These are phyloP conservation scores for Rhinoptilus africanus DNA, from an alignment of 2,113 vertebrate species.

Conservation along the genomic window DNA sequence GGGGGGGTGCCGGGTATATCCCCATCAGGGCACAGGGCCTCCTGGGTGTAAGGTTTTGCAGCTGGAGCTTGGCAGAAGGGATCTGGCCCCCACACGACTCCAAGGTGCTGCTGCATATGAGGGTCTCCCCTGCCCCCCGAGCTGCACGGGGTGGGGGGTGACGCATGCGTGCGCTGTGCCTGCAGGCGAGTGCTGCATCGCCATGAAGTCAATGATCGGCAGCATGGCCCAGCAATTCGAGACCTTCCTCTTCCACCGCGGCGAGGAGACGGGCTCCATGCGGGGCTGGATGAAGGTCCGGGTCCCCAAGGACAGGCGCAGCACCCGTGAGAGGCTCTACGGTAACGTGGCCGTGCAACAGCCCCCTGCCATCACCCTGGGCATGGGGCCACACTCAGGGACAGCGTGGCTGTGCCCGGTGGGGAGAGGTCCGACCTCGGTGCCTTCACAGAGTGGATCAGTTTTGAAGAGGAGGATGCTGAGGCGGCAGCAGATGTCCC, in stretches of 20 bases:
- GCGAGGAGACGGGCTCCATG: slow-evolving; percentile 87
- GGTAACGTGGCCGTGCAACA: slow-evolving; percentile 28
- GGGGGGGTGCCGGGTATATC: background rate
- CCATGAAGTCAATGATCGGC: slow-evolving; percentile 27
- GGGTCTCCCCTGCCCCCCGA: background rate
- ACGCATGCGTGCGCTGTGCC: rapidly evolving
- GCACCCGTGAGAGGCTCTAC: slow-evolving; percentile 76
- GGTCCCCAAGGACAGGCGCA: slow-evolving; percentile 71
- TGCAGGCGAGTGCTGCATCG: slow-evolving; percentile 81
- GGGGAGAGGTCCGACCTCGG: background rate
- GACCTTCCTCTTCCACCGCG: slow-evolving; percentile 83
- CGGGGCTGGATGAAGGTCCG: slow-evolving; percentile 74
- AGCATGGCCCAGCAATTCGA: slow-evolving; percentile 78
- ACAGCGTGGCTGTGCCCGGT: rapidly evolving
- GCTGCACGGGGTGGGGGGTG: rapidly evolving
- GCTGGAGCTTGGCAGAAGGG: background rate
- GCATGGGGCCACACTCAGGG: rapidly evolving
- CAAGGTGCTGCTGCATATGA: rapidly evolving
- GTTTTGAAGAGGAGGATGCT: slow-evolving; percentile 72
- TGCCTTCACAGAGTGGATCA: slow-evolving; percentile 78
- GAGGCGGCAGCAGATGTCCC: background rate
- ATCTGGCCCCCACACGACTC: background rate
- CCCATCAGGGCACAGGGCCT: background rate
- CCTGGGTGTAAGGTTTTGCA: background rate
- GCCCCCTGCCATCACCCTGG: background rate